Percentiles rank a stretch among this genome's conserved stretches.
Conservation (phyloP, 2,888 invertebrate species). For the Gandaritis pyraliata region DNA sequence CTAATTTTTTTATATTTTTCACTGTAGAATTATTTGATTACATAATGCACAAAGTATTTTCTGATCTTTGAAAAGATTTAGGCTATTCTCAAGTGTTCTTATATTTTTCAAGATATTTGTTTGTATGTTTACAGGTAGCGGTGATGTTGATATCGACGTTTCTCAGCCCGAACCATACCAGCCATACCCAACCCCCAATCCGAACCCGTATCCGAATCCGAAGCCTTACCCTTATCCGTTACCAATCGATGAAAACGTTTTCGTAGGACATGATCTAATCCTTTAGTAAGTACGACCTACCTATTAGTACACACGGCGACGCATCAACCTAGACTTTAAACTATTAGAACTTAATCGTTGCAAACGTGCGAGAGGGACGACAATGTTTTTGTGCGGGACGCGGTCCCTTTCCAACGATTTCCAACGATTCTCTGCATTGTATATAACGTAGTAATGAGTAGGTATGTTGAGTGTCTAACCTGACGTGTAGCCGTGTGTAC, state of each 20-base stretch:
- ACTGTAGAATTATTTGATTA: neutral
- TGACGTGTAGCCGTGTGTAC: too few species aligned
- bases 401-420: too few species aligned
- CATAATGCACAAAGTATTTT: neutral
- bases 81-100: neutral
- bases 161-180: conserved; percentile 15
- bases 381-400: too few species aligned
- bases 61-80: neutral
- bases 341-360: too few species aligned
- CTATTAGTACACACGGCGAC: too few species aligned
- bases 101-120: neutral
- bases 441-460: too few species aligned
- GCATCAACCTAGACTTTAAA: too few species aligned
- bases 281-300: conserved; percentile 29
- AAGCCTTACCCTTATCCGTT: conserved; percentile 19
- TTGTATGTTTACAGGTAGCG: conserved; percentile 50
- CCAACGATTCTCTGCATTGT: too few species aligned
- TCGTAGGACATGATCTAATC: conserved; percentile 53
- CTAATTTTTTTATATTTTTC: neutral
- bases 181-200: conserved; percentile 14
- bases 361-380: too few species aligned
- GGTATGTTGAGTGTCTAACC: too few species aligned
- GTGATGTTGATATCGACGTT: conserved; percentile 46
- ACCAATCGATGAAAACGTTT: conserved; percentile 32
- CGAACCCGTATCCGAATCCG: conserved; percentile 19